Evolutionary conservation across 2,797 vertebrate species (phyloP).

Genomic region (Heliangelus exortis): DNA sequence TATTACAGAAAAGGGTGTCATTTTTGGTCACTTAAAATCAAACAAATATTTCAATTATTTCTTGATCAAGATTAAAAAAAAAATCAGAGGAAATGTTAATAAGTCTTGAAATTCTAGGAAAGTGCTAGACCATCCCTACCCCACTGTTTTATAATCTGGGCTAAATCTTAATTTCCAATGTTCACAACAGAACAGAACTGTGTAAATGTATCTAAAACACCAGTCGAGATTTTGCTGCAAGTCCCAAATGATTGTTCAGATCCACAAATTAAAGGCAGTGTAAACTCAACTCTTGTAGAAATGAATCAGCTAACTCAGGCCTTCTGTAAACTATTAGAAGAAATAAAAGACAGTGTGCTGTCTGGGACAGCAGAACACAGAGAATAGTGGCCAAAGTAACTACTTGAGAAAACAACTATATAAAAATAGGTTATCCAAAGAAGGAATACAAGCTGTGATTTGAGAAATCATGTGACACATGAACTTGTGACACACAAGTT

Average conservation of each 20-base stretch:
- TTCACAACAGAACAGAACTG: background rate
- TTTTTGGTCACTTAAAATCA: background rate
- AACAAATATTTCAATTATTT: background rate
- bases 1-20: background rate
- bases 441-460: background rate
- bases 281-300: background rate
- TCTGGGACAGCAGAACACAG: background rate
- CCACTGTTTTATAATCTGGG: background rate
- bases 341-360: background rate
- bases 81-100: background rate
- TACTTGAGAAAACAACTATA: background rate
- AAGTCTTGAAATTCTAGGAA: background rate
- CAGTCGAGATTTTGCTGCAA: background rate
- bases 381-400: background rate
- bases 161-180: background rate
- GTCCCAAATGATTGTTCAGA: background rate
- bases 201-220: background rate
- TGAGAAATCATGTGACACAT: background rate
- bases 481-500: background rate
- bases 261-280: background rate
- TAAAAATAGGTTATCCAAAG: background rate
- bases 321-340: background rate
- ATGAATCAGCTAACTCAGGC: accelerated
- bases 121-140: background rate
- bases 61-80: background rate